These are phyloP conservation scores for Thysanoteuthis rhombus DNA, from an alignment of 2,888 invertebrate genomes.

Conservation along the genomic window DNA sequence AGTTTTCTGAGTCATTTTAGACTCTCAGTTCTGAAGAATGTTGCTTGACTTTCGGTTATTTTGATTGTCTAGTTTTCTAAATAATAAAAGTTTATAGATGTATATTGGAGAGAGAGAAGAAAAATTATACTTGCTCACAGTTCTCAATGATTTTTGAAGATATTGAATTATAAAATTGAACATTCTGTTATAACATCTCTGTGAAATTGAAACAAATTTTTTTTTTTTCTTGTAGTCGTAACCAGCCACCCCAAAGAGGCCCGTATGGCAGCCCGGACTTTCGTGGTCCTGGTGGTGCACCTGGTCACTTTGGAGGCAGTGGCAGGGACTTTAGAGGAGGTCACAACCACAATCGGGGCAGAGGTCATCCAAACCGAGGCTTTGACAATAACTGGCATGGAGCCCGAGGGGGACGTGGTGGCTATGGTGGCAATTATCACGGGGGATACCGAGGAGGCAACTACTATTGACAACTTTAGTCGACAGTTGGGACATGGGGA, in stretches of 20 bases:
- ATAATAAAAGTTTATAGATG: no score
- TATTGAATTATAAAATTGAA: no score
- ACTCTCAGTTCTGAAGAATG: no score
- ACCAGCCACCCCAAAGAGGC: not conserved
- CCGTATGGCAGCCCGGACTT: not conserved
- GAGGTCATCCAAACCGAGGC: not conserved
- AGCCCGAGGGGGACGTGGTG: not conserved
- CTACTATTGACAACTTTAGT: not conserved
- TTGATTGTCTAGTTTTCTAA: no score
- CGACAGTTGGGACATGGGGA: no score
- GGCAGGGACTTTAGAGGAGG: conserved; percentile 21
- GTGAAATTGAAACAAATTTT: not conserved
- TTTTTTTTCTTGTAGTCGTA: not conserved
- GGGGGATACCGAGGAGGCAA: conserved; percentile 13
- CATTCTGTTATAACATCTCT: no score
- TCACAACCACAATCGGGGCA: not conserved
- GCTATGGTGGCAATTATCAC: not conserved
- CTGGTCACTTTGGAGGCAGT: conserved; percentile 27
- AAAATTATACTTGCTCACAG: no score
- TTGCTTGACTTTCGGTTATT: no score
- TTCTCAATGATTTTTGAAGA: no score
- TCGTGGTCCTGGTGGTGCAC: not conserved
- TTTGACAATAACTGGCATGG: conserved; percentile 25
- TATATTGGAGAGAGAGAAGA: no score
- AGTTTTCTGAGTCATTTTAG: no score